Conservation (phyloP, 2,888 invertebrate genomes). For the Ischnura elegans region DNA sequence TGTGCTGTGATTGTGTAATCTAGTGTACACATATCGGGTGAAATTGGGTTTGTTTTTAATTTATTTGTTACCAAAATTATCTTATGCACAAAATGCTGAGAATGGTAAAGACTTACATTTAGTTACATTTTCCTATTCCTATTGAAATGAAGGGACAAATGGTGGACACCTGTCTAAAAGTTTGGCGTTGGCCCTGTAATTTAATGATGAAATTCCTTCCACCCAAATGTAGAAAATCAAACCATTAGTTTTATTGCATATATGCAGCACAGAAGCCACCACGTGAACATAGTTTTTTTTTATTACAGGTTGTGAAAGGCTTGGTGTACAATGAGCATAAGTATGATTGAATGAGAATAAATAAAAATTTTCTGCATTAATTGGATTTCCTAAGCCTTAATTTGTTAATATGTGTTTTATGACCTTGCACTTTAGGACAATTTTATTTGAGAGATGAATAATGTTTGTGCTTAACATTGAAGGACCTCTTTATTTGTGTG, state of each 20-base stretch:
- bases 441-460: neutral
- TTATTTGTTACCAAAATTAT: slow-evolving; percentile 45
- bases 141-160: neutral
- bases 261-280: slow-evolving; percentile 11
- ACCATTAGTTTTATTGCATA: neutral
- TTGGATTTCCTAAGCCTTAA: neutral
- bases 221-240: slow-evolving; percentile 6
- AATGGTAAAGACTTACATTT: neutral
- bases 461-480: neutral
- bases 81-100: slow-evolving; percentile 45
- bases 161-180: neutral
- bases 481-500: neutral
- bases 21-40: slow-evolving; percentile 19
- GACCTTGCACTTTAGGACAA: neutral
- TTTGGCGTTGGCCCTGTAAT: neutral
- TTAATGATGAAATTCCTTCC: neutral
- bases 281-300: slow-evolving; percentile 33
- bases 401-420: neutral
- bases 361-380: slow-evolving; percentile 41
- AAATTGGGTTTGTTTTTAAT: slow-evolving; percentile 40
- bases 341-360: slow-evolving; percentile 50
- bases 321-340: slow-evolving; percentile 57
- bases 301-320: slow-evolving; percentile 38
- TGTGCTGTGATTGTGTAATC: slow-evolving; percentile 49
- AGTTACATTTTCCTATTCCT: neutral